Conservation (phyloP, 2,888 invertebrate genomes). For the Drosophila silvestris region DNA sequence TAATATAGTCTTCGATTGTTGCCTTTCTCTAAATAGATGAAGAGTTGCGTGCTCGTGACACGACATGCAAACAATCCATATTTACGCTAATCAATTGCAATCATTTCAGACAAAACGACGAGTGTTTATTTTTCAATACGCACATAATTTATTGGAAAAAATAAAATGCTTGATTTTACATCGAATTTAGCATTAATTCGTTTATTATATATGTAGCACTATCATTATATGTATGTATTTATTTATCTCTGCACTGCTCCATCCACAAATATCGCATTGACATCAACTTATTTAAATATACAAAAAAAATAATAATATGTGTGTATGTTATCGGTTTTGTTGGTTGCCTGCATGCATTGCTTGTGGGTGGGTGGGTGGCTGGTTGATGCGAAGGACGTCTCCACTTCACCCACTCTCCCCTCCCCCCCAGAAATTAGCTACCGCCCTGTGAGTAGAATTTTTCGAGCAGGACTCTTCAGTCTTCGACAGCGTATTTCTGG, state of each 20-base stretch:
- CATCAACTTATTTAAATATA: constrained; percentile 55
- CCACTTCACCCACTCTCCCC: constrained; percentile 4
- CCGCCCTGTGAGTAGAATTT: constrained; percentile 16
- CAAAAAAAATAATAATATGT: constrained; percentile 36
- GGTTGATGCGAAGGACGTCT: constrained; percentile 13
- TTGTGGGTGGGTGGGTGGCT: constrained; percentile 11
- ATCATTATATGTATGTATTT: constrained; percentile 41
- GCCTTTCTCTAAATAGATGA: neutral
- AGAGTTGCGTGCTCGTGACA: constrained; percentile 2
- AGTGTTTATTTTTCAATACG: constrained; percentile 3
- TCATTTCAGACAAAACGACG: neutral
- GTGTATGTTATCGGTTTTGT: constrained; percentile 34
- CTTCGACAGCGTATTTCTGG: constrained; percentile 90
- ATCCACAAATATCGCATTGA: constrained; percentile 26
- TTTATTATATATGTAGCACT: constrained; percentile 47
- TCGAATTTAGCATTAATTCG: constrained; percentile 21
- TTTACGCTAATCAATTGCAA: neutral
- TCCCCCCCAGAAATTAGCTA: constrained; percentile 11
- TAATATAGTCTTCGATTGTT: neutral
- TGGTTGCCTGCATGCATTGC: constrained; percentile 25
- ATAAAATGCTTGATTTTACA: constrained; percentile 9
- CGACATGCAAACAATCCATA: neutral
- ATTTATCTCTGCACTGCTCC: constrained; percentile 26
- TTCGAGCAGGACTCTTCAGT: constrained; percentile 36
- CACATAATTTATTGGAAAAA: constrained; percentile 21